Evolutionary conservation across 1,140 invertebrate species (phyloP).

Genomic region (Metopolophium dirhodum): DNA sequence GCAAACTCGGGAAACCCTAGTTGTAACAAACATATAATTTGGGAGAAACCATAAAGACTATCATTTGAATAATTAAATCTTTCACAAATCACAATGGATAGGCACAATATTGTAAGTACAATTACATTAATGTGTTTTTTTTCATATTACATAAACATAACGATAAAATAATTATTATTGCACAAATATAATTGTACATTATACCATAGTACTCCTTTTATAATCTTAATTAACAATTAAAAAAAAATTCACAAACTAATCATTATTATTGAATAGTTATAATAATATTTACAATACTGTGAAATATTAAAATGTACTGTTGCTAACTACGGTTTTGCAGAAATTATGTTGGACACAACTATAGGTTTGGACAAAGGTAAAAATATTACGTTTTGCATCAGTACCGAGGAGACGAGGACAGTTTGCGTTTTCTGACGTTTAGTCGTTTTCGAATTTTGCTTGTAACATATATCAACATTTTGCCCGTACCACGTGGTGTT

Average conservation of each 20-base stretch:
- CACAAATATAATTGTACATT: too few relatives aligned
- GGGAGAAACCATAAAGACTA: too few relatives aligned
- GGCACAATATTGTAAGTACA: too few relatives aligned
- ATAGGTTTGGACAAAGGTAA: neutral
- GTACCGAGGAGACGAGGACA: neutral
- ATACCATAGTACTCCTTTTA: neutral
- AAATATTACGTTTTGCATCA: neutral
- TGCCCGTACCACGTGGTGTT: neutral
- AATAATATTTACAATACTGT: neutral
- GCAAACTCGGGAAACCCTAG: neutral
- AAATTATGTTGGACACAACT: neutral
- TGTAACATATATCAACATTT: neutral
- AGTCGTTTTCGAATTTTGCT: too few relatives aligned
- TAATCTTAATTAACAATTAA: neutral
- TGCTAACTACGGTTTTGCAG: neutral
- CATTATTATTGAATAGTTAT: neutral
- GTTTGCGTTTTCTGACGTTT: neutral
- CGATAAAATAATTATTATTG: neutral
- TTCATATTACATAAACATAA: neutral
- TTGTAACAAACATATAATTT: neutral
- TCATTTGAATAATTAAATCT: too few relatives aligned
- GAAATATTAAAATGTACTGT: neutral
- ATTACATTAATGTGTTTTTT: neutral
- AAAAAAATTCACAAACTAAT: neutral
- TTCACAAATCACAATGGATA: neutral